These are phyloP conservation scores for Spilogale gracilis DNA, from an alignment of 2,113 vertebrate species.

Conservation along the genomic window DNA sequence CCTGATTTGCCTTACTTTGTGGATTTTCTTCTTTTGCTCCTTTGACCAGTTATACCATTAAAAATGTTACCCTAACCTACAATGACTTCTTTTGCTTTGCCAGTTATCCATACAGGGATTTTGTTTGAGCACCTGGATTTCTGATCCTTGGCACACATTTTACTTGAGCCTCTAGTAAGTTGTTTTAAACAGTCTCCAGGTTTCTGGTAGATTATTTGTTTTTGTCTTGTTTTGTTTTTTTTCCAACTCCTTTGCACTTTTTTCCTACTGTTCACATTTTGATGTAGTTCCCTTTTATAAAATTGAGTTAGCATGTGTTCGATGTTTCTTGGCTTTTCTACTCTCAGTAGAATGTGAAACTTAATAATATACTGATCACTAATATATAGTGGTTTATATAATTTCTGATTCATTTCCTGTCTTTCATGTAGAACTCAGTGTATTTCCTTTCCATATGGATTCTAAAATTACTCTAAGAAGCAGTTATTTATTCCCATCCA, in stretches of 20 bases:
- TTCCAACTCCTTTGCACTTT: background rate
- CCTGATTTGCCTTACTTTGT: conserved; percentile 56
- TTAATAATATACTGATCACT: conserved; percentile 67
- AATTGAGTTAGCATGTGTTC: conserved; percentile 70
- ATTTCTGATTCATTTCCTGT: conserved; percentile 75
- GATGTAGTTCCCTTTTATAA: conserved; percentile 58
- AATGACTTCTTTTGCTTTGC: conserved; percentile 50
- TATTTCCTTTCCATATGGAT: conserved; percentile 70
- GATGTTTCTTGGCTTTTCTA: conserved; percentile 35
- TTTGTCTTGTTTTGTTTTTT: background rate
- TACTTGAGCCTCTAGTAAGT: conserved; percentile 37
- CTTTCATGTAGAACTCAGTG: conserved; percentile 54
- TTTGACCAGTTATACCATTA: background rate
- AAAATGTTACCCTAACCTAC: background rate
- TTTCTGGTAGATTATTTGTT: conserved; percentile 69
- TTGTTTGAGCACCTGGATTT: conserved; percentile 68
- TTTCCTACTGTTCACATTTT: conserved; percentile 54
- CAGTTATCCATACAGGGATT: conserved; percentile 54
- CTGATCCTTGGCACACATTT: conserved; percentile 58
- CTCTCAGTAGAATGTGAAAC: conserved; percentile 64
- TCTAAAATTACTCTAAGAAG: conserved; percentile 74
- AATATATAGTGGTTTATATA: conserved; percentile 64
- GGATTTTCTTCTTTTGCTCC: conserved; percentile 54
- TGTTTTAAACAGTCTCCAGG: conserved; percentile 65
- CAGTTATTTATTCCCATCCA: conserved; percentile 48